These are phyloP conservation scores for Drosophila micromelanica DNA, from an alignment of 1,140 invertebrate genomes.

Conservation along the genomic window DNA sequence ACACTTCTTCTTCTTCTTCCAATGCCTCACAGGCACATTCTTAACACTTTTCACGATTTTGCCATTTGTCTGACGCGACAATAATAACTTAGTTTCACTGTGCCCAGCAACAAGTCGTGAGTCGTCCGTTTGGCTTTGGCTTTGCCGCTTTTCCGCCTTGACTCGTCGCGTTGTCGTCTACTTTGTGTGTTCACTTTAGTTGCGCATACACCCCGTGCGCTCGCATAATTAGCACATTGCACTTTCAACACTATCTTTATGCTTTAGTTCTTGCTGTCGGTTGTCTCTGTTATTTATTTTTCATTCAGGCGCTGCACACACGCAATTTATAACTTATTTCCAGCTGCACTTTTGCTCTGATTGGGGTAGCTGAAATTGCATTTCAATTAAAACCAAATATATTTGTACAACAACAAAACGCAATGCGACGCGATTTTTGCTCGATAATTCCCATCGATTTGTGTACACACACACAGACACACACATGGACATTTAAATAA, in stretches of 20 bases:
- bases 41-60: slow-evolving; percentile 1
- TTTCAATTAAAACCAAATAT: slow-evolving; percentile 37
- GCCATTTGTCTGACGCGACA: slow-evolving; percentile 17
- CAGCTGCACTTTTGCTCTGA: slow-evolving; percentile 24
- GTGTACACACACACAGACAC: neutral
- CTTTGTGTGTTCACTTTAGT: slow-evolving; percentile 59
- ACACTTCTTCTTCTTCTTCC: neutral
- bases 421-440: slow-evolving; percentile 16
- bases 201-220: slow-evolving; percentile 70
- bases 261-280: neutral
- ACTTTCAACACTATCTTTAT: slow-evolving; percentile 48
- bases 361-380: slow-evolving; percentile 24
- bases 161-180: slow-evolving; percentile 24
- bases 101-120: slow-evolving; percentile 62
- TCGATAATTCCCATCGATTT: slow-evolving; percentile 81
- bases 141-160: slow-evolving; percentile 24
- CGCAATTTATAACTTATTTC: slow-evolving; percentile 45
- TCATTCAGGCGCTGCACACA: slow-evolving; percentile 8
- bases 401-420: slow-evolving; percentile 4
- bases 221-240: slow-evolving; percentile 80
- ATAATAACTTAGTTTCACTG: slow-evolving; percentile 56
- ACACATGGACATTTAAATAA: neutral
- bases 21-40: slow-evolving; percentile 11
- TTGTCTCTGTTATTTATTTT: neutral
- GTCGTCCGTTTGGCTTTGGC: neutral